Base-by-base conservation (phyloP, 2,888 invertebrate genomes). In the Boloria euphrosyne region DNA sequence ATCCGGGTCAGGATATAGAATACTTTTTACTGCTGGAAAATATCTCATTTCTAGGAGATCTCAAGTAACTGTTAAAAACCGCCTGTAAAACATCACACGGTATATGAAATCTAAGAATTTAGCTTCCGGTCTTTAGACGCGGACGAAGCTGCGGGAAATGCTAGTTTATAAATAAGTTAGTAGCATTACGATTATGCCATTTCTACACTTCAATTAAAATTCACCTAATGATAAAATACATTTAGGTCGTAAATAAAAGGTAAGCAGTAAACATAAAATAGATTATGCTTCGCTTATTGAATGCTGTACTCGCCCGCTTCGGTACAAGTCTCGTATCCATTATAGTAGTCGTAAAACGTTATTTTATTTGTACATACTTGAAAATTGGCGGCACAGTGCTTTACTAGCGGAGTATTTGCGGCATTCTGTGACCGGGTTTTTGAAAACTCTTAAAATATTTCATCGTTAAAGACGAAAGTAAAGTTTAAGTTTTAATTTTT, bases 201-300 rank as follows among this genome's bases (percentile, higher is more conserved):
- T 50, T 64, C 64, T 13, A 64, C 17, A 22, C 31, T 58, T 13
- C 17, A 6, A 51, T 52, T 43, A 64, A 51, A 46, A 46, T 68
- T 72, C 70, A 68, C 65, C 65, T 71, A 72, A 71, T 70, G 70
- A 75, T 75, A 74, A 73, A 72, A 70, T 67, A 71, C 62, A 51
- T 65, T 31, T 51, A 54, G 57, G 57, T 69, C 66, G 67, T 73
- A 72, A 75, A 73, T 72, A 73, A 58, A 62, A 31, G 62, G 44
- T 43, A 59, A 52, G 58, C 65, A 62, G 64, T 64, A 50, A 64
- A 66, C 67, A 66, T 69, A 67, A 71, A 66, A 67, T 66, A 68
- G 53, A 71, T 63, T 71, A 63, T 58, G 50, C 63, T 61, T 69
- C 58, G 62, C 57, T 68, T 66, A 69, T 66, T 66, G 63, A 58